A percentile compares a stretch with the other conserved stretches of the same genome.
Conservation (phyloP, 1,140 invertebrate genomes). For the Portunus trituberculatus region DNA sequence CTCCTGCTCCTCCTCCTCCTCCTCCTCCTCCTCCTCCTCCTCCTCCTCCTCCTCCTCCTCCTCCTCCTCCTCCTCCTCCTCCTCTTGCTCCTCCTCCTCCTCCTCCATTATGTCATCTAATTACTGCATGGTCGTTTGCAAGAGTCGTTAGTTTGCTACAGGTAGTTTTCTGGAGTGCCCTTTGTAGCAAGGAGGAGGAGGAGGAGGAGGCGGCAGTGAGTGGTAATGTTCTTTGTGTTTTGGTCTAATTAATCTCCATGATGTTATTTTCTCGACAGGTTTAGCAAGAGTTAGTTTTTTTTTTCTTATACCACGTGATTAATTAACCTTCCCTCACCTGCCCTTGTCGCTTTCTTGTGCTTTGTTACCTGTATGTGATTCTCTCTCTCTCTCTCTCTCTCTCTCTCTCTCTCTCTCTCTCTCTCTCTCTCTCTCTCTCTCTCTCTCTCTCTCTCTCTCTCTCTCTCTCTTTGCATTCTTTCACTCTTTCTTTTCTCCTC, state of each 20-base stretch:
- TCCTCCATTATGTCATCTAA: too few relatives aligned
- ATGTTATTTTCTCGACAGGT: too few relatives aligned
- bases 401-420: not conserved
- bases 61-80: not conserved
- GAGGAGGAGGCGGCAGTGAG: not conserved
- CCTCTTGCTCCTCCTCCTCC: not conserved
- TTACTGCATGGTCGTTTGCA: not conserved
- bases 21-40: not conserved
- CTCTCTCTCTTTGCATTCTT: not conserved
- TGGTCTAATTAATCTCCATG: too few relatives aligned
- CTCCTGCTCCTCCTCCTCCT: not conserved
- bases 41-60: too few relatives aligned
- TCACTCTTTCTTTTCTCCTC: not conserved
- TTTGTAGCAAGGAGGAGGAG: not conserved
- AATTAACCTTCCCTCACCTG: too few relatives aligned
- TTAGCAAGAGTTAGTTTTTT: too few relatives aligned
- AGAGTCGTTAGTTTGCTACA: not conserved
- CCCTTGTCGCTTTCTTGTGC: too few relatives aligned
- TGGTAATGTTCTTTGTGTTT: not conserved
- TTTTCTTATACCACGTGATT: too few relatives aligned
- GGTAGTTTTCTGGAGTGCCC: not conserved
- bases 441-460: not conserved
- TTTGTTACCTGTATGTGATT: too few relatives aligned
- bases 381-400: not conserved
- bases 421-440: not conserved